phyloP scores from a whole-genome alignment of 1,140 invertebrate genomes.

The Plutomurus gul region DNA sequence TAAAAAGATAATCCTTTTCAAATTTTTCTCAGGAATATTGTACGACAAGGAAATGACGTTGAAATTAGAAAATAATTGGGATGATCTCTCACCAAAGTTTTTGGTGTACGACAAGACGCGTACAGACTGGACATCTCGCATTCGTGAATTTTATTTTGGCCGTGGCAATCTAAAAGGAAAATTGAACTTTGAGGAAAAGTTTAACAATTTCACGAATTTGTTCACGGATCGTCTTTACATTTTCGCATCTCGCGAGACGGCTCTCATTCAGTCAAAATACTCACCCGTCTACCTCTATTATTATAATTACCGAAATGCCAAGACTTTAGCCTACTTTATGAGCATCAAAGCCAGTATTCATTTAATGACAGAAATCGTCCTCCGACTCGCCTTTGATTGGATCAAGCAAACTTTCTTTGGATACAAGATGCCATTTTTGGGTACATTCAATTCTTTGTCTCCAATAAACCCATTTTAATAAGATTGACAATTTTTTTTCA shows the following conservation, averaged over 20 bases:
- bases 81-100: slow-evolving; percentile 24
- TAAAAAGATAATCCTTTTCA: not conserved
- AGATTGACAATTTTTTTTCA: not conserved
- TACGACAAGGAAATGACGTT: slow-evolving; percentile 32
- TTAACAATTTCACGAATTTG: slow-evolving; percentile 7
- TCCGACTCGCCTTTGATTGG: slow-evolving; percentile 35
- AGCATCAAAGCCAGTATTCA: slow-evolving; percentile 33
- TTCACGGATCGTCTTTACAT: slow-evolving; percentile 10
- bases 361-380: slow-evolving; percentile 2
- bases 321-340: not conserved
- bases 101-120: not conserved
- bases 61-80: slow-evolving; percentile 35
- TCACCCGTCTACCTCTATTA: not conserved
- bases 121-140: not conserved
- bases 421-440: slow-evolving; percentile 35
- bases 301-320: not conserved
- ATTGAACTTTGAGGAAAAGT: not conserved
- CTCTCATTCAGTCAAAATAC: not conserved
- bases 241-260: not conserved
- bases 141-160: slow-evolving; percentile 12
- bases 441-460: not conserved
- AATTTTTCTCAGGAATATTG: slow-evolving; percentile 21
- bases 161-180: not conserved
- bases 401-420: slow-evolving; percentile 34
- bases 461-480: not conserved